Evolutionary conservation across 2,113 vertebrate species (phyloP), one percentile per base, ranked within the genome.

Genomic region (Heloderma charlesbogerti): DNA sequence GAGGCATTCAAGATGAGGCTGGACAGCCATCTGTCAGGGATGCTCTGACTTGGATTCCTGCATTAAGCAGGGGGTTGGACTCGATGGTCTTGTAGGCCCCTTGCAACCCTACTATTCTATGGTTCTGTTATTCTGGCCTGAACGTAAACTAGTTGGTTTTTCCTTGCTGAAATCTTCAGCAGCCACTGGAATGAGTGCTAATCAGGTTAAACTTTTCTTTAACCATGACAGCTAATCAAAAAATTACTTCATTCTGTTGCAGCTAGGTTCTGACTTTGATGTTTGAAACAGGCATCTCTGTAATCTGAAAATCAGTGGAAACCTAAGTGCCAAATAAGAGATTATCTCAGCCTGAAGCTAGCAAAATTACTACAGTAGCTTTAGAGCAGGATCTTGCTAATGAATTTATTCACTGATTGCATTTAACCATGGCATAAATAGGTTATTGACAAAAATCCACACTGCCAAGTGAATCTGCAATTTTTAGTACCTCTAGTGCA

Each of bases 171-270:
- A 29, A n/a, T 57, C 29, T 57, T 90, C 75, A 84, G n/a, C 74
- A 67, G 60, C 20, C 48, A 60, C 84, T 86, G 66, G 66, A 81
- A 91, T 87, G 86, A n/a, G 31, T 60, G 18, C 74, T 71, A 69
- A 86, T 90, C 63, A 72, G 5, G 72, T 80, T 71, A 79, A 78
- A 51, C 82, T 51, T 80, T n/a, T 31, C 43, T 86, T 71, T 85
- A 69, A 57, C 48, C 31, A 60, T 86, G 75, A 72, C 84, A 81
- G 57, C 12, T 87, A 57, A 90, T 86, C 75, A 90, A 29, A 80
- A 72, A 40, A 88, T 78, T 88, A 43, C 9, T 78, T 51, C 85
- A 5, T 86, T 69, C 20, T 43, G 40, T 25, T 72, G 48, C 57
- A 45, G 29, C 29, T 81, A 15, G 16, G 31, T 43, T 80, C 67